Evolutionary conservation across 37 sponge, comb jelly and placozoan species (phyloP).

Genomic region (Oscarella lobularis): DNA sequence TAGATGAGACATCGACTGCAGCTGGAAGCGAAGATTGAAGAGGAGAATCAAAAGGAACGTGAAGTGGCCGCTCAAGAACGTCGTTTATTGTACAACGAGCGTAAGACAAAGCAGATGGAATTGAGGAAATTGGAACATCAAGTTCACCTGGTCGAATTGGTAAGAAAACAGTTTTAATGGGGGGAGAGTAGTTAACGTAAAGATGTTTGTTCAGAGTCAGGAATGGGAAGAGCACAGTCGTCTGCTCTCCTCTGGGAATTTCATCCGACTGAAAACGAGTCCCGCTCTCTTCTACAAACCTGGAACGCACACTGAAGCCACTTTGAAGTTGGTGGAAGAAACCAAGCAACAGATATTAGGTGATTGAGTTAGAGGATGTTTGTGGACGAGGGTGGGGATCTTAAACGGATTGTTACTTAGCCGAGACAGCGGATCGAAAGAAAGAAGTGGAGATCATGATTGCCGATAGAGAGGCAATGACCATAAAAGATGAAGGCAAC

Average conservation of each 20-base stretch:
- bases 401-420: neutral
- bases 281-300: neutral
- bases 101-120: conserved; percentile 25
- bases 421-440: neutral
- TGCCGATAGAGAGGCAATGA: neutral
- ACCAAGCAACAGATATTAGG: too few species aligned
- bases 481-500: neutral
- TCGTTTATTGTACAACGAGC: conserved; percentile 40
- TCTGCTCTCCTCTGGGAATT: neutral
- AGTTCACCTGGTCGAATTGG: conserved; percentile 28
- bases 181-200: too few species aligned
- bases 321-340: neutral
- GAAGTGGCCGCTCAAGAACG: conserved; percentile 30
- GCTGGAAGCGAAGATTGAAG: conserved; percentile 59
- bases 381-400: neutral
- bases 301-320: neutral
- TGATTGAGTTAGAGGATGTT: too few species aligned
- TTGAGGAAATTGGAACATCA: conserved; percentile 27
- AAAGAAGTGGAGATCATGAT: neutral
- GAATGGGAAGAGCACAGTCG: neutral
- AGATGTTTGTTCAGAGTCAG: neutral
- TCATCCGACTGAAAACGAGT: neutral
- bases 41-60: conserved; percentile 26
- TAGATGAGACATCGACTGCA: conserved; percentile 49
- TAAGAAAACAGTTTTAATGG: too few species aligned